A percentile compares a stretch with the other conserved stretches of the same genome.
These are phyloP conservation scores for Drosophila bifasciata DNA, from an alignment of 1,140 invertebrate species.

Conservation along the genomic window DNA sequence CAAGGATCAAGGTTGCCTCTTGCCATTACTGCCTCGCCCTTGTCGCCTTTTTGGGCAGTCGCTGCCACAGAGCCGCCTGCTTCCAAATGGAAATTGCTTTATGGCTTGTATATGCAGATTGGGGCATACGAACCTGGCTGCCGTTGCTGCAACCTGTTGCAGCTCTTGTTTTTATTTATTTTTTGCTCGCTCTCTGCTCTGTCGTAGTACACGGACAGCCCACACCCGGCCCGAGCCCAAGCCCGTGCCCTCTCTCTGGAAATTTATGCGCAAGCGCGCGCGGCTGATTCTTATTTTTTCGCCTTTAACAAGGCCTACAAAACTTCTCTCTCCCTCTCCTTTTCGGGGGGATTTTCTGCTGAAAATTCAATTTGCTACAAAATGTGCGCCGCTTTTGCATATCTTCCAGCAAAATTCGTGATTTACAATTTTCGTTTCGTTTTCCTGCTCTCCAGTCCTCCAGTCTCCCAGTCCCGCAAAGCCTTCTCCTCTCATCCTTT, in stretches of 20 bases:
- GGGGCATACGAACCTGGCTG: slow-evolving; percentile 53
- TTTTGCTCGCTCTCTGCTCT: slow-evolving; percentile 50
- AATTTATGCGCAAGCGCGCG: slow-evolving; percentile 82
- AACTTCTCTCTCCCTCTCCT: slow-evolving; percentile 20
- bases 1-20: slow-evolving; percentile 80
- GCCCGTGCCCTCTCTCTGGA: too few relatives aligned
- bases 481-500: slow-evolving; percentile 61
- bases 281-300: slow-evolving; percentile 81
- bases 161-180: slow-evolving; percentile 58
- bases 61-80: slow-evolving; percentile 15
- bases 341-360: slow-evolving; percentile 63
- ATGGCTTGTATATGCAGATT: slow-evolving; percentile 84
- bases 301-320: slow-evolving; percentile 76
- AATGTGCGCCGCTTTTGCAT: slow-evolving; percentile 82
- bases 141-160: slow-evolving; percentile 49
- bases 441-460: slow-evolving; percentile 62
- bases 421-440: slow-evolving; percentile 83
- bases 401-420: slow-evolving; percentile 83
- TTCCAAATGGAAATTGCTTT: slow-evolving; percentile 82
- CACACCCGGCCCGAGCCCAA: background rate
- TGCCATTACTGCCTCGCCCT: slow-evolving; percentile 40
- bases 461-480: slow-evolving; percentile 31
- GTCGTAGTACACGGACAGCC: background rate
- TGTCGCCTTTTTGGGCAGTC: slow-evolving; percentile 61
- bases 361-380: slow-evolving; percentile 83